Base-by-base conservation (phyloP, 2,888 invertebrate species). In the Zonitis immaculata region DNA sequence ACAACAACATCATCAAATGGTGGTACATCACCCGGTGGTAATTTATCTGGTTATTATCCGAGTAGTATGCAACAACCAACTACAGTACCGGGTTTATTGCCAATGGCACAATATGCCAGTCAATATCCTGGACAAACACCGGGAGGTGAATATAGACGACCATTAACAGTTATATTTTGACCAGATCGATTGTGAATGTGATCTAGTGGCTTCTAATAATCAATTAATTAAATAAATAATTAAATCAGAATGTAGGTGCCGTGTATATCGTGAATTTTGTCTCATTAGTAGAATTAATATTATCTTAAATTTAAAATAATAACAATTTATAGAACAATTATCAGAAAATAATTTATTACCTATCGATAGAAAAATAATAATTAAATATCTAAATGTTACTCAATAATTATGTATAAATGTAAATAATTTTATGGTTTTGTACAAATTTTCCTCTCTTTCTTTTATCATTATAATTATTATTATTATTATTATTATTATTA, bases 81-180 rank as follows among this genome's bases (percentile, higher is more conserved):
- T 54, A 69, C 76, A 4, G 73, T 76, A 1, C 69, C 84, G 0
- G 80, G 82, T 22, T 79, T 84, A 32, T 73, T 85, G n/a, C 79
- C 80, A 20, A 84, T 86, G 83, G 80, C 84, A 0, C 87, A 87
- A 64, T 86, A 87, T 65, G 80, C 84, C 0, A 77, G 78, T 42
- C 77, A 76, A 63, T 76, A 77, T 59, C 76, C 80, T 1, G 71
- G 82, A 1, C 82, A 83, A 69, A 78, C 80, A 5, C 74, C 80
- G 43, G 84, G 84, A 26, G 78, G 83, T 42, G 88, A 89, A 72
- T 88, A 88, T 72, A 78, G 88, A 65, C 79, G 88, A 71, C 89
- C 89, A 1, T 75, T 89, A 14, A 86, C 88, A 45, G 88, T 89
- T 66, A 87, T 89, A 82, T 88, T 89, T 81, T 89, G 88, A 89